Conservation (phyloP, 92 coral and sea anemone species). For the Parazoanthus atlanticus region DNA sequence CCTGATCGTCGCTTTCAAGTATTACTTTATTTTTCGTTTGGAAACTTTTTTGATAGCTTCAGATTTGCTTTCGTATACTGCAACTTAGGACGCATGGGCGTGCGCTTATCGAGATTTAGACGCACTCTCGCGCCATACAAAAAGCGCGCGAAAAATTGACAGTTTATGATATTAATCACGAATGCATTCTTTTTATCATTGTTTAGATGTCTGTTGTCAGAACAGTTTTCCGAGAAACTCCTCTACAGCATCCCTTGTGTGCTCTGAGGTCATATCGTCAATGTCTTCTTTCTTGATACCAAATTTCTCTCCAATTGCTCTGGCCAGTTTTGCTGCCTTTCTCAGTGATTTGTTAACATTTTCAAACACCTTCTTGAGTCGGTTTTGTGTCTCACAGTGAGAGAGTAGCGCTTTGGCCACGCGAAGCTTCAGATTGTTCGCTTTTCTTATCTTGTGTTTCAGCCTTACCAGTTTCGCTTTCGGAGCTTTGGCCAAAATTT, state of each 20-base stretch:
- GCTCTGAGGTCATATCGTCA: conserved; percentile 70
- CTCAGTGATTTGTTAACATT: conserved; percentile 78
- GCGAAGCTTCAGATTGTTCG: conserved; percentile 75
- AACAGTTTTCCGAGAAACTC: conserved; percentile 74
- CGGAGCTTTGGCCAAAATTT: conserved; percentile 7
- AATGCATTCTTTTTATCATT: background rate
- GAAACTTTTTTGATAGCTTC: no score
- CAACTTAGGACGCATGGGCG: no score
- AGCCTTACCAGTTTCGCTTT: conserved; percentile 47
- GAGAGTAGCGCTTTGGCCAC: conserved; percentile 87
- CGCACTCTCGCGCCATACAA: background rate
- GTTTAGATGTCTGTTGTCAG: conserved; percentile 20
- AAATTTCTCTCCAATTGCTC: conserved; percentile 81
- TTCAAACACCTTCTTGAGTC: conserved; percentile 71
- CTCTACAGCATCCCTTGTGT: conserved; percentile 76
- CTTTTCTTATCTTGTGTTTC: conserved; percentile 62
- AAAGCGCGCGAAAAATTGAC: no score
- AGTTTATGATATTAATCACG: background rate
- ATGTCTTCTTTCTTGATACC: conserved; percentile 76
- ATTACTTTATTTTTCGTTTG: no score
- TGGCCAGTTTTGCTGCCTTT: conserved; percentile 78
- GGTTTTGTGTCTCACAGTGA: conserved; percentile 85
- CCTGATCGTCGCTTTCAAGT: no score
- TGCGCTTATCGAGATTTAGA: no score
- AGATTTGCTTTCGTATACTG: background rate